Evolutionary conservation across 2,888 invertebrate genomes (phyloP).

Genomic region (Lasioglossum oenotherae): DNA sequence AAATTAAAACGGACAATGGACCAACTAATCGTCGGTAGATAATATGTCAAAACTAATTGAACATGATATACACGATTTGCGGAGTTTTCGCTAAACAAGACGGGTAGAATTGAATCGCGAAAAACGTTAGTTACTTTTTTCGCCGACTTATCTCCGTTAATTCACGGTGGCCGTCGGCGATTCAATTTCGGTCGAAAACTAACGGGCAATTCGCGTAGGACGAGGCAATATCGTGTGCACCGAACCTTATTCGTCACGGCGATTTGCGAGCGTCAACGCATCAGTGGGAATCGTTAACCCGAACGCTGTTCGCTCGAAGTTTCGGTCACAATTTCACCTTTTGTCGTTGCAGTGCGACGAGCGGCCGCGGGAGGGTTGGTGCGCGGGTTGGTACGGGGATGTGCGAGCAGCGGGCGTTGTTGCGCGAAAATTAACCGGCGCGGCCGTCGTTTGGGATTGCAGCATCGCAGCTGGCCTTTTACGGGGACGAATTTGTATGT

Average conservation of each 20-base stretch:
- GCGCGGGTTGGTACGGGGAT: conserved; percentile 5
- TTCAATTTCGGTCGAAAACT: conserved; percentile 1
- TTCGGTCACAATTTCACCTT: conserved; percentile 54
- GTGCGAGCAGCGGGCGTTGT: conserved; percentile 52
- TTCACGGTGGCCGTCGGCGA: background rate
- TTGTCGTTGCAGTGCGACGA: conserved; percentile 40
- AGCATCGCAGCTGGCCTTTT: conserved; percentile 67
- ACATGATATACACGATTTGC: background rate
- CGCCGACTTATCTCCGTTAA: background rate
- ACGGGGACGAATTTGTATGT: conserved; percentile 71
- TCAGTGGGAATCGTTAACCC: conserved; percentile 32
- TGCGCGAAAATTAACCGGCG: conserved; percentile 66
- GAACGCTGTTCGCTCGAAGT: conserved; percentile 28
- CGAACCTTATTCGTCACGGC: conserved; percentile 15
- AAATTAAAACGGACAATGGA: too few species aligned
- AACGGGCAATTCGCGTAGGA: background rate
- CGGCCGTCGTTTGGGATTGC: conserved; percentile 58
- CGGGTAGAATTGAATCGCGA: background rate
- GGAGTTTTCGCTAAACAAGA: background rate
- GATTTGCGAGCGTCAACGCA: conserved; percentile 21
- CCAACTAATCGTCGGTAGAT: background rate
- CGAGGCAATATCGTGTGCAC: background rate
- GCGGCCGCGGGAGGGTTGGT: conserved; percentile 4
- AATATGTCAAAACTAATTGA: background rate
- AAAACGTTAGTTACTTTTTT: background rate